A percentile compares a stretch with the other conserved stretches of the same genome.
Evolutionary conservation across 2,888 invertebrate species (phyloP).

Genomic region (Stegophylla sp.): DNA sequence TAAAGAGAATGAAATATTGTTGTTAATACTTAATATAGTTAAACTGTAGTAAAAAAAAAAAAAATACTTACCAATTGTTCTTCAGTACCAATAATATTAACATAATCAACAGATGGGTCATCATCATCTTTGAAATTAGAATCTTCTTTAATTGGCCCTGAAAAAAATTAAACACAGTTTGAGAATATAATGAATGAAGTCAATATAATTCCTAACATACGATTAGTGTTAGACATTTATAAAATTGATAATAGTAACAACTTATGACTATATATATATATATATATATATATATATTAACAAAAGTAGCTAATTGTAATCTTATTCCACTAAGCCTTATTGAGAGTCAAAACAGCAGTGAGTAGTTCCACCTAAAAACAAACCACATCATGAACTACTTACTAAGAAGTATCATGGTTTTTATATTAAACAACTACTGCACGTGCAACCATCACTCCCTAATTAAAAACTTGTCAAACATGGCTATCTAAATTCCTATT

Average conservation of each 20-base stretch:
- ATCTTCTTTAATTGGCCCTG: constrained; percentile 56
- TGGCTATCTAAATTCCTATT: not conserved
- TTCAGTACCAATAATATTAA: constrained; percentile 52
- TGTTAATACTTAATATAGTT: constrained; percentile 20
- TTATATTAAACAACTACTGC: not conserved
- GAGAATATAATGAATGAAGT: not conserved
- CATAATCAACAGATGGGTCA: constrained; percentile 50
- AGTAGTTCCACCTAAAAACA: not conserved
- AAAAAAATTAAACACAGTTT: constrained; percentile 17
- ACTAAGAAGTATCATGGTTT: not conserved
- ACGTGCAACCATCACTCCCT: not conserved
- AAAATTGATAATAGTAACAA: not conserved
- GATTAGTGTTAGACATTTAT: constrained; percentile 13
- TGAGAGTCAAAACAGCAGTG: not conserved
- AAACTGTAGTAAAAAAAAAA: not conserved
- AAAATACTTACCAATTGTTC: constrained; percentile 56
- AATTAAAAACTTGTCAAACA: not conserved
- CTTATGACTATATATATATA: not conserved
- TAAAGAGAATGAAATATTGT: constrained; percentile 30
- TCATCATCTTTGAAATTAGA: constrained; percentile 38
- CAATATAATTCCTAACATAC: constrained; percentile 16
- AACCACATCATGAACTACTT: not conserved
- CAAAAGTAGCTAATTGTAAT: not conserved
- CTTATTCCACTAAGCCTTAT: constrained; percentile 16
- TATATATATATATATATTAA: not conserved